A percentile compares a stretch with the other conserved stretches of the same genome.
Evolutionary conservation across 2,797 vertebrate genomes (phyloP).

Genomic region (Acomys russatus): DNA sequence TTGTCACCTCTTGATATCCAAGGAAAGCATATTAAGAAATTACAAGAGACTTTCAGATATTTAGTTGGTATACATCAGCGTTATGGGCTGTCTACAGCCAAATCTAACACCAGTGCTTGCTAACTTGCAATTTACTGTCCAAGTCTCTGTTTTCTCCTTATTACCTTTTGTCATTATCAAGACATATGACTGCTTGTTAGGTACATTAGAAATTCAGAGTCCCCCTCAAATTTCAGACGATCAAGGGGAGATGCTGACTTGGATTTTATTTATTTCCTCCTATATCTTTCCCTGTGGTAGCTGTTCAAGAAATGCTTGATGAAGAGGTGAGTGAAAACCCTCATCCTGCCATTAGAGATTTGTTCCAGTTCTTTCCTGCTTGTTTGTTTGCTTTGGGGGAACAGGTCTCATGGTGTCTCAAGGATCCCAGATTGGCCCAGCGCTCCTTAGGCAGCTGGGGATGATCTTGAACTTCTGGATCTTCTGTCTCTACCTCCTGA

Average conservation of each 20-base stretch:
- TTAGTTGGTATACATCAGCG: background rate
- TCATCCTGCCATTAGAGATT: background rate
- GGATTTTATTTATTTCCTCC: background rate
- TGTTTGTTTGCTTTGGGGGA: background rate
- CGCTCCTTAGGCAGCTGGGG: background rate
- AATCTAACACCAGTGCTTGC: constrained; percentile 6
- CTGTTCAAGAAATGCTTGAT: background rate
- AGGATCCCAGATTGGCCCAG: background rate
- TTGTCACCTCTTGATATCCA: background rate
- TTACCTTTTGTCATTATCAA: background rate
- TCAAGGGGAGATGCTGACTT: background rate
- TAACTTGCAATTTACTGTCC: background rate
- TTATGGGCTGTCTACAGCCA: constrained; percentile 2
- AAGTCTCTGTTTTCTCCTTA: background rate
- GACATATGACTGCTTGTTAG: background rate
- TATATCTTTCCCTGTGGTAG: background rate
- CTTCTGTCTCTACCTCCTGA: background rate
- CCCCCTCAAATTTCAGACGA: background rate
- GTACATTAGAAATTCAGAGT: constrained; percentile 2
- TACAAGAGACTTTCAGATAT: background rate
- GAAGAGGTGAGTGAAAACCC: background rate
- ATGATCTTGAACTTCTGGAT: background rate
- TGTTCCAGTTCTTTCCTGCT: background rate
- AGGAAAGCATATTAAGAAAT: background rate
- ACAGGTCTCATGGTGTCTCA: background rate